These are phyloP conservation scores for Malthinus flaveolus DNA, from an alignment of 2,888 invertebrate genomes.

Conservation along the genomic window DNA sequence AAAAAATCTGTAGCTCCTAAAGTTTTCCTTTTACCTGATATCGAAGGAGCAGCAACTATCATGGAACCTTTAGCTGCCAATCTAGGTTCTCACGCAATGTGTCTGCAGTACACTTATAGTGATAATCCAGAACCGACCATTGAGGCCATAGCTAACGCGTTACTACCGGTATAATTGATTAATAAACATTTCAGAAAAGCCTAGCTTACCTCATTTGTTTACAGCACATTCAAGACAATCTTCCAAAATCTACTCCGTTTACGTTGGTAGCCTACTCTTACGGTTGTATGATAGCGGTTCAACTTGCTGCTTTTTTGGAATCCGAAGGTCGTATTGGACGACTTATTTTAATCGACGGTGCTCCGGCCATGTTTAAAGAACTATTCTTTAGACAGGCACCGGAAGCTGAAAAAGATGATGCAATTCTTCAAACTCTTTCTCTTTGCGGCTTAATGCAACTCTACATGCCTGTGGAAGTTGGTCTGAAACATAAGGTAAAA, in stretches of 20 bases:
- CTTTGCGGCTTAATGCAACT: constrained; percentile 58
- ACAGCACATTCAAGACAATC: constrained; percentile 60
- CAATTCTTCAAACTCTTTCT: constrained; percentile 58
- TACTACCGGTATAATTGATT: constrained; percentile 59
- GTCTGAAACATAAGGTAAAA: constrained; percentile 21
- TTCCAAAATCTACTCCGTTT: constrained; percentile 64
- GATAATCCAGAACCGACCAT: constrained; percentile 54
- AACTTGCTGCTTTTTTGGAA: constrained; percentile 75
- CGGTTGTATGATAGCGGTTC: constrained; percentile 77
- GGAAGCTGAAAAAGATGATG: constrained; percentile 50
- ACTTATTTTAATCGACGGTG: constrained; percentile 78
- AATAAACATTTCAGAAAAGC: constrained; percentile 20
- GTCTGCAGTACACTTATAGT: constrained; percentile 58
- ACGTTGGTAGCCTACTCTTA: constrained; percentile 86
- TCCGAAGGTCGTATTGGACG: constrained; percentile 64
- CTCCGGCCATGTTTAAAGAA: constrained; percentile 64
- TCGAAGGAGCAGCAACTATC: constrained; percentile 66
- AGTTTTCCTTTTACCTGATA: constrained; percentile 67
- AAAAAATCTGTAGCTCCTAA: constrained; percentile 42
- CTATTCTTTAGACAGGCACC: constrained; percentile 54
- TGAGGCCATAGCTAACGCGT: constrained; percentile 57
- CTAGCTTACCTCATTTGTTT: neutral
- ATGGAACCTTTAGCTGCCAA: constrained; percentile 59
- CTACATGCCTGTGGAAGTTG: constrained; percentile 23
- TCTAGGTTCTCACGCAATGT: constrained; percentile 58